Percentiles rank a stretch among this genome's conserved stretches.
Conservation (phyloP, 2,113 vertebrate species). For the Pangasianodon gigas region DNA sequence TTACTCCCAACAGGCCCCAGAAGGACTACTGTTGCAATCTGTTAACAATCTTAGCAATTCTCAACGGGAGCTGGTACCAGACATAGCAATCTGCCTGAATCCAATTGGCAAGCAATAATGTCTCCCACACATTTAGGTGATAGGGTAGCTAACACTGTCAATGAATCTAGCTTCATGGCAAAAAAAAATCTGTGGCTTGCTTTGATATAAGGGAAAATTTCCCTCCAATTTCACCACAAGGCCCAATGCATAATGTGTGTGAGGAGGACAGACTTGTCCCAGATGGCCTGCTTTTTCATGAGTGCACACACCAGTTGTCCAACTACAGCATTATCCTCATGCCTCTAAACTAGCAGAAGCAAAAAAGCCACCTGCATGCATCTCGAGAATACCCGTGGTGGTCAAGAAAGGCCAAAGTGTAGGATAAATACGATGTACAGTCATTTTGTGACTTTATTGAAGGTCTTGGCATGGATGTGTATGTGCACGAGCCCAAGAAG, state of each 20-base stretch:
- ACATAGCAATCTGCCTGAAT: constrained; percentile 5
- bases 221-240: background rate
- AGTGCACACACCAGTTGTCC: background rate
- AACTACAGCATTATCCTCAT: background rate
- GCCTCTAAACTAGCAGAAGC: background rate
- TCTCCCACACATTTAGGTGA: background rate
- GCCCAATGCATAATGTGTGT: background rate
- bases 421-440: background rate
- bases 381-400: background rate
- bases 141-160: background rate
- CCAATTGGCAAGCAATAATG: background rate
- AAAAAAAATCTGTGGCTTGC: background rate
- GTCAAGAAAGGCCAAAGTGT: background rate
- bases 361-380: background rate
- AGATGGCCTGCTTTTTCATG: background rate
- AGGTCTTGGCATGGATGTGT: background rate
- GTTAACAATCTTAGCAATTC: constrained; percentile 5
- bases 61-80: background rate
- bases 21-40: constrained; percentile 10
- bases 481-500: background rate
- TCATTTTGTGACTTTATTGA: background rate
- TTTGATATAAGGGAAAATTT: background rate
- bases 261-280: background rate
- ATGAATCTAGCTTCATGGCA: background rate
- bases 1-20: constrained; percentile 12